Evolutionary conservation across 2,888 invertebrate genomes (phyloP).

Genomic region (Acleris sparsana): DNA sequence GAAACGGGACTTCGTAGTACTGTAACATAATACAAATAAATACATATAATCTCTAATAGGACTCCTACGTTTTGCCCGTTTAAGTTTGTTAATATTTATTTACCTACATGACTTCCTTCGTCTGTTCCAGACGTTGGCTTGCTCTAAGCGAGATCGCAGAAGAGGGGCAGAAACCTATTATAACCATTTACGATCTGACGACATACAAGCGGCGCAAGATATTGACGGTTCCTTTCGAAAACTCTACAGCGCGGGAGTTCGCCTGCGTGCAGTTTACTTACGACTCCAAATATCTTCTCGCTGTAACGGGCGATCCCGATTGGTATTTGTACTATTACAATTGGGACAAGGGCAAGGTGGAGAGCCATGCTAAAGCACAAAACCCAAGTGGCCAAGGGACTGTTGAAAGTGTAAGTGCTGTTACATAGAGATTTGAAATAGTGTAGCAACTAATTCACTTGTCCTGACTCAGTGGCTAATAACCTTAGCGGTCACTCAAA

Average conservation of each 20-base stretch:
- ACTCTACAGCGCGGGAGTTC: conserved; percentile 85
- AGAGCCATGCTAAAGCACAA: conserved; percentile 88
- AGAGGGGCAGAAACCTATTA: conserved; percentile 86
- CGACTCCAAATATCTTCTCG: conserved; percentile 91
- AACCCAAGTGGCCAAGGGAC: conserved; percentile 88
- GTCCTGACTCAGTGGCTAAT: no score
- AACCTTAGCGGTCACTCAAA: no score
- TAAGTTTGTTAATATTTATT: no score
- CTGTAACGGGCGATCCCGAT: conserved; percentile 92
- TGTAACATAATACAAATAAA: no score
- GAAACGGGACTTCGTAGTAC: no score
- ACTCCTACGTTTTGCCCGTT: no score
- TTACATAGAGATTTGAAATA: no score
- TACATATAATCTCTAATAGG: no score
- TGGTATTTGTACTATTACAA: conserved; percentile 91
- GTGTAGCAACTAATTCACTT: no score
- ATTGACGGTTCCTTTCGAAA: conserved; percentile 85
- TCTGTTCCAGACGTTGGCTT: conserved; percentile 82
- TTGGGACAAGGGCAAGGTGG: conserved; percentile 91
- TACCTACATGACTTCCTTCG: no score
- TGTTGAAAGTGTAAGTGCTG: conserved; percentile 72
- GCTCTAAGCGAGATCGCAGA: conserved; percentile 86
- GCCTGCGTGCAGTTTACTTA: conserved; percentile 90
- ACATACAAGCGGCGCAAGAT: conserved; percentile 88
- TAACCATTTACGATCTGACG: conserved; percentile 88